Evolutionary conservation across 1,140 invertebrate genomes (phyloP).

Genomic region (Venustaconcha ellipsiformis): DNA sequence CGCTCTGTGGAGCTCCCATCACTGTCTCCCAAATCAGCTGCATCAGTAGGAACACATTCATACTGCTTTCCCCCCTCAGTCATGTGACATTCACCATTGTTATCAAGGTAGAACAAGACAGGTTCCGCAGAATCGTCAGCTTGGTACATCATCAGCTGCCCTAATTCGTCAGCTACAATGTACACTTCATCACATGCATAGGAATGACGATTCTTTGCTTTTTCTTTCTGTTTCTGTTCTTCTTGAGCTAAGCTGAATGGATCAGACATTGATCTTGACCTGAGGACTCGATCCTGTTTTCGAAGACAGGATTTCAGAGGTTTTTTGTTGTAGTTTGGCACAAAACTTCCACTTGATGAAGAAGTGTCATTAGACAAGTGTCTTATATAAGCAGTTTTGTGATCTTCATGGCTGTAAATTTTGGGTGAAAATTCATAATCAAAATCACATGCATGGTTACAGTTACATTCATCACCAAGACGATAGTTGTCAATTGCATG

Average conservation of each 20-base stretch:
- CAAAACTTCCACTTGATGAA: conserved; percentile 38
- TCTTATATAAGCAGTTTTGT: too few relatives aligned
- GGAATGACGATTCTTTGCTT: conserved; percentile 54
- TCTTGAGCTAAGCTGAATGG: conserved; percentile 36
- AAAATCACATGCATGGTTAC: too few relatives aligned
- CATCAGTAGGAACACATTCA: too few relatives aligned
- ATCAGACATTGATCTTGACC: conserved; percentile 51
- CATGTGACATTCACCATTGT: conserved; percentile 31
- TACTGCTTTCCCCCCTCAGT: conserved; percentile 9
- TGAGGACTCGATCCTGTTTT: conserved; percentile 43
- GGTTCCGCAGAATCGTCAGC: conserved; percentile 38
- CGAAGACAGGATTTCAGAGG: conserved; percentile 62
- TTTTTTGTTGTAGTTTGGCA: conserved; percentile 44
- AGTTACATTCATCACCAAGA: conserved; percentile 12
- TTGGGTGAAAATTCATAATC: too few relatives aligned
- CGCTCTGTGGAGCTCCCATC: not conserved
- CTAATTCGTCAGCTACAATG: conserved; percentile 45
- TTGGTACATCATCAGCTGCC: conserved; percentile 39
- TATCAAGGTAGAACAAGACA: conserved; percentile 41
- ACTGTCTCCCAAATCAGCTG: too few relatives aligned
- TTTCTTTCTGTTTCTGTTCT: conserved; percentile 34
- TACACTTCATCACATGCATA: conserved; percentile 62
- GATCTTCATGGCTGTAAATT: too few relatives aligned
- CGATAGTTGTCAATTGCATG: not conserved
- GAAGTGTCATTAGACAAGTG: too few relatives aligned